These are phyloP conservation scores for Hydroisotoma schaefferi DNA, from an alignment of 2,888 invertebrate species.

Conservation along the genomic window DNA sequence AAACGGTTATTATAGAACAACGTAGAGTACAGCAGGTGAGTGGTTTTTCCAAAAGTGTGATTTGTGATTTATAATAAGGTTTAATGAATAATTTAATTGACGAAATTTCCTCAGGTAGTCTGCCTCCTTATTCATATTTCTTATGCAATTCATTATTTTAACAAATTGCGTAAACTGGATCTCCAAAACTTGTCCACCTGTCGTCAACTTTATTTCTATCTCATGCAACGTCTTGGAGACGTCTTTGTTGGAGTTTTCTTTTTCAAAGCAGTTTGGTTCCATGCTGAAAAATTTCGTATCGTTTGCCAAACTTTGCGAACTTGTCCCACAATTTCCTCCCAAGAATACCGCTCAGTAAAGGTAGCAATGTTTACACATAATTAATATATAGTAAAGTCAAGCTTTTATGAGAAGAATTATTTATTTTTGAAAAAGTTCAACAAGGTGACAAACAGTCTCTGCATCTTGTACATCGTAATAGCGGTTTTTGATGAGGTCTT, in stretches of 20 bases:
- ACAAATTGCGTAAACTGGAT: background rate
- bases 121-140: too few species aligned
- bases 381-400: background rate
- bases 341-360: background rate
- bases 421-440: too few species aligned
- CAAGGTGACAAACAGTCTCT: too few species aligned
- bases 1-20: too few species aligned
- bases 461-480: too few species aligned
- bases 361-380: background rate
- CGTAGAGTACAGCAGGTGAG: too few species aligned
- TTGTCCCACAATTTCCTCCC: background rate
- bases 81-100: too few species aligned
- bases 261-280: background rate
- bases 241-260: background rate
- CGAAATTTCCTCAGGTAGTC: too few species aligned
- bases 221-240: background rate
- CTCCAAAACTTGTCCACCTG: background rate
- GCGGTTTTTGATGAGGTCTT: too few species aligned
- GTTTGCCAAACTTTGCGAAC: background rate
- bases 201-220: background rate
- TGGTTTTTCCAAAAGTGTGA: too few species aligned
- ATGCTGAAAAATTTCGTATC: background rate
- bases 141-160: background rate
- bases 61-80: too few species aligned
- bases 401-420: background rate